phyloP scores from a whole-genome alignment of 2,113 vertebrate genomes.

The Melanocharis versteri region DNA sequence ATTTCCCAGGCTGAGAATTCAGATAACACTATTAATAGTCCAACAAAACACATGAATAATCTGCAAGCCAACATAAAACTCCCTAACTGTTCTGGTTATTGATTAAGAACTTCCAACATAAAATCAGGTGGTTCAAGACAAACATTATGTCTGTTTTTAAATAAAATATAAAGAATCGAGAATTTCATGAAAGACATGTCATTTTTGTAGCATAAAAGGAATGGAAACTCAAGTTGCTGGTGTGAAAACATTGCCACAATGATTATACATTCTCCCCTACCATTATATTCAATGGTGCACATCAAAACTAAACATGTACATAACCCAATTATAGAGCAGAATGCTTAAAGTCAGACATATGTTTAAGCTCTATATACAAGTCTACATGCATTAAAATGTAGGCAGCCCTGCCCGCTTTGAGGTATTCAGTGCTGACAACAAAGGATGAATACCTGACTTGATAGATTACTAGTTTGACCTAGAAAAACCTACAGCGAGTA shows the following conservation, averaged over 20 bases:
- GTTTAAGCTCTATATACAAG: not conserved
- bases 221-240: not conserved
- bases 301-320: not conserved
- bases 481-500: conserved; percentile 27
- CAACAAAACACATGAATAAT: not conserved
- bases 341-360: not conserved
- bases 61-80: not conserved
- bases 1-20: not conserved
- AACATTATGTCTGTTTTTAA: not conserved
- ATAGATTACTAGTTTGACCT: conserved; percentile 33
- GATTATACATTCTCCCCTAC: not conserved
- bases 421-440: conserved; percentile 52
- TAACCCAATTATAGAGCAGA: not conserved
- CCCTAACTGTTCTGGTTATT: not conserved
- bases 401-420: conserved; percentile 9
- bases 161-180: not conserved
- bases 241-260: not conserved
- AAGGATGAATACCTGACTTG: conserved; percentile 62
- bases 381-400: not conserved
- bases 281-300: not conserved
- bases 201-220: not conserved
- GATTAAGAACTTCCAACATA: not conserved
- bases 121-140: not conserved
- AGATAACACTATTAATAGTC: not conserved
- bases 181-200: not conserved